A percentile compares a stretch with the other conserved stretches of the same genome.
Conservation (phyloP, 2,888 invertebrate genomes). For the Taphrorychus bicolor region DNA sequence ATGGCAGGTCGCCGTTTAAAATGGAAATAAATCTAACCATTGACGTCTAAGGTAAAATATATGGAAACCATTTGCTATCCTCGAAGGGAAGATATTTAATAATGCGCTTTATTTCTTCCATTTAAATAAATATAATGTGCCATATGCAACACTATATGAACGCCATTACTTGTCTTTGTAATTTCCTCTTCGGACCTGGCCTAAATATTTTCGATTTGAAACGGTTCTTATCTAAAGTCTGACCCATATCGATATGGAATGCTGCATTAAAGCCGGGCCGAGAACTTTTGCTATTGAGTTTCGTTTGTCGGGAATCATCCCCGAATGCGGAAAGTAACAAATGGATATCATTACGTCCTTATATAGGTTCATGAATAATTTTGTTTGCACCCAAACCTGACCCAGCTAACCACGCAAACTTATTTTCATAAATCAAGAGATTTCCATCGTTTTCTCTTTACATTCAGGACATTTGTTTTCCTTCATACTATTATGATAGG, state of each 20-base stretch:
- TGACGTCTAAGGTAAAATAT: not conserved
- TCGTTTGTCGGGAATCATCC: not conserved
- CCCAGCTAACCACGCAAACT: not conserved
- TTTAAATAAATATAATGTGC: too few species aligned
- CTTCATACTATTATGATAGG: not conserved
- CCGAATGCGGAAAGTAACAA: not conserved
- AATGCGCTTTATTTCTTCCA: too few species aligned
- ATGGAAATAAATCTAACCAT: not conserved
- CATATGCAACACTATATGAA: not conserved
- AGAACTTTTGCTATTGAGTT: not conserved
- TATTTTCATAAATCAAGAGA: constrained; percentile 5
- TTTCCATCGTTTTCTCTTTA: not conserved
- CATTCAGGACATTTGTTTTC: not conserved
- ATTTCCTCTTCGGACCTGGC: not conserved
- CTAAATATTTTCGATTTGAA: not conserved
- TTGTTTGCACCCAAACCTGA: constrained; percentile 3
- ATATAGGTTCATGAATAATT: not conserved
- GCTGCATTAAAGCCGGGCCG: too few species aligned
- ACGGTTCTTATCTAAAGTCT: too few species aligned
- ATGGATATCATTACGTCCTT: not conserved
- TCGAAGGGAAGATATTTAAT: not conserved
- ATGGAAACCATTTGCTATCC: not conserved
- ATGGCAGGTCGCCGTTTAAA: not conserved
- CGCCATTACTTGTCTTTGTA: not conserved
- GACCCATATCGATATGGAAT: too few species aligned